Base-by-base conservation (phyloP, 2,888 invertebrate species). In the Neoscelio sp. region DNA sequence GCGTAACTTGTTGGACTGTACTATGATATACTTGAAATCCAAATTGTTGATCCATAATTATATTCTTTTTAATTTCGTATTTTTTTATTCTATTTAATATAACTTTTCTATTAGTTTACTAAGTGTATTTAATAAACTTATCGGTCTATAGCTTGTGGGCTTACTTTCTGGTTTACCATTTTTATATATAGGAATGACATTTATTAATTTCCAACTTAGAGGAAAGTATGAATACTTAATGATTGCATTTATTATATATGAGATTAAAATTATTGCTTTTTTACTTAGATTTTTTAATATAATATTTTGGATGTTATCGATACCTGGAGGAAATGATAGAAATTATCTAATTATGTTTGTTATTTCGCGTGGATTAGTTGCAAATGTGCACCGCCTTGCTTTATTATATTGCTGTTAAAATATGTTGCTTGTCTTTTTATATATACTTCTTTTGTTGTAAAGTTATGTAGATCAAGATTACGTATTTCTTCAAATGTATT, bases 21-120 rank as follows among this genome's bases (percentile, higher is more conserved):
- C 77, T 83, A 52, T 87, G 87, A 17, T 44, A 54, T 46, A 77
- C 65, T 40, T 86, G 78, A 52, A 89, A 89, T 0, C 88, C 88
- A 74, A 85, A 86, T 65, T 87, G 86, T 4, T 80, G 10, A 4
- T 75, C 28, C 1, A 75, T 74, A n/a, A 77, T 18, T 0, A 74
- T 71, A 10, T 82, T 62, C 2, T 80, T 68, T 82, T 68, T 52
- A 3, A 17, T 54, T 15, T 84, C 68, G 15, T 60, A 35, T 12
- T 62, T 73, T 52, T 46, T 40, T 0, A 82, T 6, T 74, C 80
- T 80, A 8, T 42, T 33, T 1, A 80, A 40, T 2, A 82, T 77
- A 0, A 82, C 64, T 62, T 76, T 62, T 81, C 77, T 12, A 62
- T 15, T 0, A 78, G 0, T 44, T 80, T 82, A 13, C 74, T 60